Evolutionary conservation across 1,140 invertebrate species (phyloP), one percentile per base, ranked within the genome.

Genomic region (Andricus grossulariae): DNA sequence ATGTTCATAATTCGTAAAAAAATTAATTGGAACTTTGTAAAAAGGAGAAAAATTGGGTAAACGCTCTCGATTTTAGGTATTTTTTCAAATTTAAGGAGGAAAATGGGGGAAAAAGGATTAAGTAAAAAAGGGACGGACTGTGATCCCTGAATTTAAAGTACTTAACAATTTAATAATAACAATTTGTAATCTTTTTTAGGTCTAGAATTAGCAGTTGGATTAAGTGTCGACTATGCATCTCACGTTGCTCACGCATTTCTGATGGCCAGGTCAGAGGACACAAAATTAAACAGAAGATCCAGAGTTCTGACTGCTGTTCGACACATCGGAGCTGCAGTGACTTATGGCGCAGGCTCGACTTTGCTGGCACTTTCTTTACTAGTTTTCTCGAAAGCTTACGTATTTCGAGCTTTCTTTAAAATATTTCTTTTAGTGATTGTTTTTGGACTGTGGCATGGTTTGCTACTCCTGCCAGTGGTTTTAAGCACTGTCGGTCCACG

Each of bases 211-310:
- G 96, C 95, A n/a, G 95, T 97, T 82, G 97, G 97, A 50, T 92
- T 98, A 50, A 97, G 96, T 84, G 96, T 98, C 1, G 97, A 98
- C 92, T 97, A 97, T 81, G 96, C 96, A 0, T 96, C 96, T 8
- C 97, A 98, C 87, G 95, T 98, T 12, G 96, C 96, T n/a, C 95
- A 97, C 82, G 95, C 95, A 4, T 97, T 97, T 88, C 92, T 97
- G 80, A 93, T 92, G 45, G 85, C 90, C 21, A 12, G 66, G 75
- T 60, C 77, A 93, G 89, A 7, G 89, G 88, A 70, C 79, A 79
- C 57, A 90, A 89, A 72, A 94, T 10, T 72, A 57, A 13, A 12
- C 16, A 15, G 50, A 93, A 21, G 90, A 92, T 78, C 92, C 32
- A 90, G 96, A 81, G 93, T 94, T 0, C 89, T 95, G 19, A 92